Base-by-base conservation (phyloP, 2,888 invertebrate species). In the Hypercompe scribonia region DNA sequence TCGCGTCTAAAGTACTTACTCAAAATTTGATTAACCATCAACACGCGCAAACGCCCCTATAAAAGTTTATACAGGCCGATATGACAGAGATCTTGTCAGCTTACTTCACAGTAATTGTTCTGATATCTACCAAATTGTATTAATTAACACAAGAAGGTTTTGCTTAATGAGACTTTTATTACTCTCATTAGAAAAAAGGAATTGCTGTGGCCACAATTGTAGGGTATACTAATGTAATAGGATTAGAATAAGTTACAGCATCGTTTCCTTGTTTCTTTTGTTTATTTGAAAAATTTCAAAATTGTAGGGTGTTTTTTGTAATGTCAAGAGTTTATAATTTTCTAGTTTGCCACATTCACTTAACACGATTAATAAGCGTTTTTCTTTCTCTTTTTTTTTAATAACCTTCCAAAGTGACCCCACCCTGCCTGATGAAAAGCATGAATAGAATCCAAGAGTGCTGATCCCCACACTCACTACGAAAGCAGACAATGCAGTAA, bases 111-210 rank as follows among this genome's bases (percentile, higher is more conserved):
- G 72, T 71, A 72, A 78, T 78, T 75, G 67, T 72, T 68, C 58
- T 34, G 72, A 74, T 78, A 76, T 65, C 71, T 72, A 75, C 74
- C 70, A 34, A 81, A 78, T 75, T 80, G 73, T 61, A 76, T 78
- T 76, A 78, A 81, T 81, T 81, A 76, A 75, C 75, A 75, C 74
- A 80, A 76, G 71, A 54, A 80, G 75, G 74, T 74, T 74, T 79
- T 78, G n/a, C 61, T 65, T 82, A 82, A 82, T 76, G 82, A 82
- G 77, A 73, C 66, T 82, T 82, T 82, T 79, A 82, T 82, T 82
- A 81, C 75, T 75, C 54, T 68, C 64, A 77, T 77, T 79, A 78
- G 77, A 75, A 42, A 80, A 78, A 78, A 61, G 58, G 15, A 61
- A 61, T 15, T 31, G 2, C 28, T 61, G 28, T 28, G 28, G 28